Evolutionary conservation across 2,888 invertebrate species (phyloP), one percentile per base, ranked within the genome.

Genomic region (Hirtodrosophila trivittata): DNA sequence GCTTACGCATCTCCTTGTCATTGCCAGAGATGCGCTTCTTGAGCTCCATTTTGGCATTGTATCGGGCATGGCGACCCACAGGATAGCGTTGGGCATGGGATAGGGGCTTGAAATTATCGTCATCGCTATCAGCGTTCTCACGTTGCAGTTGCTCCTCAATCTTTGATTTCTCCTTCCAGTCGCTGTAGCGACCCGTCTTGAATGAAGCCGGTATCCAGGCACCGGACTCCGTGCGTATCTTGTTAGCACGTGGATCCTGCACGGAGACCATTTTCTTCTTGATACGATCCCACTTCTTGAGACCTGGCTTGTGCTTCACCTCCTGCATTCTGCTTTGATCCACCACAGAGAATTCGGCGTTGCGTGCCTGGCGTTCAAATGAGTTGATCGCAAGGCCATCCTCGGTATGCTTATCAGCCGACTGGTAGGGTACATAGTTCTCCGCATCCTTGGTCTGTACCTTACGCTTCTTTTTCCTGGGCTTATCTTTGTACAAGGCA

Each of bases 141-240:
- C 86, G 87, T 38, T 88, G 86, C 38, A 89, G 18, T 62, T 90
- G 90, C 14, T 90, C 90, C 60, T 91, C 91, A 49, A 91, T 89
- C 75, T 91, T 91, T 0, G 93, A 94, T 78, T 94, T 94, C 62
- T 95, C 94, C 83, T 95, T 94, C 98, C 98, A 98, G 52, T 95
- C 94, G 64, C 93, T 93, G 91, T 97, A 98, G 18, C 96, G 93
- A 47, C 98, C 96, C 62, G 97, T 95, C 91, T 98, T 98, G 91
- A 96, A 99, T 0, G 96, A 95, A 0, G 98, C 97, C 0, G 98
- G 95, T 77, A 99, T 97, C 94, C 97, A 97, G 0, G 93, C 94
- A 12, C 98, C 99, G 63, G 97, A 97, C 91, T 99, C 99, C 0
- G 98, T 98, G 81, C 95, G 95, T 71, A 99, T 98, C 91, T 95